phyloP scores from a whole-genome alignment of 2,113 vertebrate species.

The Macquaria ambigua region DNA sequence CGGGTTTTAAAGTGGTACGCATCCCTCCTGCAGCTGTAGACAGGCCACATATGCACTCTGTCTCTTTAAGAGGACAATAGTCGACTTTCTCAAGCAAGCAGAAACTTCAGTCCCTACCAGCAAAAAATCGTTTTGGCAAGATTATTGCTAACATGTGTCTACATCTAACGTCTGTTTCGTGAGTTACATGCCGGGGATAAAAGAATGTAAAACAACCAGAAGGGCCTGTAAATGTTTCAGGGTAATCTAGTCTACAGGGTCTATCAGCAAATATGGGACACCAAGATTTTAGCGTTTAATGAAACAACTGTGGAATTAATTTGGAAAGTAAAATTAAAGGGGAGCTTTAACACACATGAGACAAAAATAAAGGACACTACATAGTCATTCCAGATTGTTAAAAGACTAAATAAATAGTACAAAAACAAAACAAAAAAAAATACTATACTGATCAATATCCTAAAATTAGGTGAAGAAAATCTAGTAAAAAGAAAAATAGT shows the following conservation, averaged over 20 bases:
- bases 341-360: not conserved
- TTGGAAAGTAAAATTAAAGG: not conserved
- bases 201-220: too few relatives aligned
- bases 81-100: not conserved
- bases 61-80: constrained; percentile 70
- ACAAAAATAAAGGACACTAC: not conserved
- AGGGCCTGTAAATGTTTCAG: too few relatives aligned
- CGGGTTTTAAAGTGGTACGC: constrained; percentile 71
- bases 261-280: not conserved
- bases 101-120: not conserved
- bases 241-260: not conserved
- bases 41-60: accelerated
- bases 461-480: too few relatives aligned
- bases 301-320: not conserved
- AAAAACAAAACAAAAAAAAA: too few relatives aligned
- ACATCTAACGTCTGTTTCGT: not conserved
- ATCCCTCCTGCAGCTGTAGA: not conserved
- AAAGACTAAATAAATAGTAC: too few relatives aligned
- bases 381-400: not conserved
- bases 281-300: not conserved
- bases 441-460: too few relatives aligned
- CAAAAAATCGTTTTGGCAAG: not conserved
- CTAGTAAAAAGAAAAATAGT: too few relatives aligned
- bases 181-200: too few relatives aligned
- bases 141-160: not conserved